These are phyloP conservation scores for Siniperca knerii DNA, from an alignment of 2,113 vertebrate genomes.

Conservation along the genomic window DNA sequence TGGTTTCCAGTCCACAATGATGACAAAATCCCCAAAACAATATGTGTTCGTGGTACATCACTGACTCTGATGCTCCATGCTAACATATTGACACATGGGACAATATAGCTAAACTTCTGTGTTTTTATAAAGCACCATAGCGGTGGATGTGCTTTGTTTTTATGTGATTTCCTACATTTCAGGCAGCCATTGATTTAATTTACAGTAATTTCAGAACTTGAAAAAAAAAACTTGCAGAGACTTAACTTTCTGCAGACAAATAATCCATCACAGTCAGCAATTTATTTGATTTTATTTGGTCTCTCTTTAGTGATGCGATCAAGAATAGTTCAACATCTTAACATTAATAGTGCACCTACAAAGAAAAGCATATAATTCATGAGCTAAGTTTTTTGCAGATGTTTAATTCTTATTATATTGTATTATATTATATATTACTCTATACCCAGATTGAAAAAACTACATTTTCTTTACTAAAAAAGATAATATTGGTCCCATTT, in stretches of 20 bases:
- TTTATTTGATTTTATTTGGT: background rate
- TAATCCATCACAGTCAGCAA: background rate
- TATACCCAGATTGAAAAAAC: background rate
- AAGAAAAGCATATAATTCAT: background rate
- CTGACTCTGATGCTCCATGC: background rate
- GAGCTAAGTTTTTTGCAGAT: background rate
- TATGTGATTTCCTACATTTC: background rate
- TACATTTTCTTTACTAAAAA: background rate
- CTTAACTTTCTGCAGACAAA: background rate
- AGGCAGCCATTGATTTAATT: background rate
- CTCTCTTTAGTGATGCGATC: background rate
- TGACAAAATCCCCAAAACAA: background rate
- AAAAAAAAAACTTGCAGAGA: too few relatives aligned
- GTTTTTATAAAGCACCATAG: background rate
- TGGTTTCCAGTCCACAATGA: background rate
- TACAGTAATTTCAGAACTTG: background rate
- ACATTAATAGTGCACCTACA: background rate
- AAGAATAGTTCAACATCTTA: background rate
- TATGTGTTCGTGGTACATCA: background rate
- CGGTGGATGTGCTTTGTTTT: background rate
- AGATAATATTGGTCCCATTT: background rate
- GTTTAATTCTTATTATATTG: background rate
- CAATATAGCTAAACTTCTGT: background rate
- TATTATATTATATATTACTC: background rate
- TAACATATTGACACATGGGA: background rate